Percentiles rank a stretch among this genome's conserved stretches.
Evolutionary conservation across 2,113 vertebrate genomes (phyloP).

Genomic region (Melanotaenia duboulayi): DNA sequence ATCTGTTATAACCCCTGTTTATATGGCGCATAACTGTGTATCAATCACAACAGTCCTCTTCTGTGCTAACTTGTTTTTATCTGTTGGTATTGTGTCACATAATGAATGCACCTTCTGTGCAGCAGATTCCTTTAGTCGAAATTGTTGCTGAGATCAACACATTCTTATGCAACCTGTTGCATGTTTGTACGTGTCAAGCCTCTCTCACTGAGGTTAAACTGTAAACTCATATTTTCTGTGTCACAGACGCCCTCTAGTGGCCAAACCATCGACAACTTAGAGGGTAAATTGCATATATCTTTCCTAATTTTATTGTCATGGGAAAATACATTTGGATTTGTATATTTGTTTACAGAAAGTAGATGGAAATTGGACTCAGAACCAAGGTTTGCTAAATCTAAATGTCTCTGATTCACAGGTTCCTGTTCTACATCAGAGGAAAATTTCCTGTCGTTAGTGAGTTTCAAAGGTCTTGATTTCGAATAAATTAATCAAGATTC

Average conservation of each 20-base stretch:
- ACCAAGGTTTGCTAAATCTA: not conserved
- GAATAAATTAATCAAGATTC: too few species aligned
- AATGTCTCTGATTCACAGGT: constrained; percentile 49
- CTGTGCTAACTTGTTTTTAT: constrained; percentile 6
- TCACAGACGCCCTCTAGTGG: constrained; percentile 69
- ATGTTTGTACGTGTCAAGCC: constrained; percentile 23
- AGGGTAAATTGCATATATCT: constrained; percentile 57
- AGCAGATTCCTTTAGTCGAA: not conserved
- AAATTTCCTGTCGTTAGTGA: constrained; percentile 73
- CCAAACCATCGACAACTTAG: constrained; percentile 65
- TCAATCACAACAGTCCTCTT: not conserved
- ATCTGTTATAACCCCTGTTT: not conserved
- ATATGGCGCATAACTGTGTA: not conserved
- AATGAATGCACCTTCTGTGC: constrained; percentile 11
- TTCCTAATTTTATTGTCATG: not conserved
- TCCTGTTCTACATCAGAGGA: constrained; percentile 80
- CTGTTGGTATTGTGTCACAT: not conserved
- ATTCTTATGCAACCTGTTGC: constrained; percentile 22
- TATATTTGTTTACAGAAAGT: not conserved
- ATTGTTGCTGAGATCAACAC: constrained; percentile 4
- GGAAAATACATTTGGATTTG: not conserved
- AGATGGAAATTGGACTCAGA: not conserved
- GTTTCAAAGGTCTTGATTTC: constrained; percentile 19
- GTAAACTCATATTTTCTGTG: constrained; percentile 30
- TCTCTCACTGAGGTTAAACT: not conserved